Base-by-base conservation (phyloP, 2,888 invertebrate genomes). In the Drosophila buzzatii region DNA sequence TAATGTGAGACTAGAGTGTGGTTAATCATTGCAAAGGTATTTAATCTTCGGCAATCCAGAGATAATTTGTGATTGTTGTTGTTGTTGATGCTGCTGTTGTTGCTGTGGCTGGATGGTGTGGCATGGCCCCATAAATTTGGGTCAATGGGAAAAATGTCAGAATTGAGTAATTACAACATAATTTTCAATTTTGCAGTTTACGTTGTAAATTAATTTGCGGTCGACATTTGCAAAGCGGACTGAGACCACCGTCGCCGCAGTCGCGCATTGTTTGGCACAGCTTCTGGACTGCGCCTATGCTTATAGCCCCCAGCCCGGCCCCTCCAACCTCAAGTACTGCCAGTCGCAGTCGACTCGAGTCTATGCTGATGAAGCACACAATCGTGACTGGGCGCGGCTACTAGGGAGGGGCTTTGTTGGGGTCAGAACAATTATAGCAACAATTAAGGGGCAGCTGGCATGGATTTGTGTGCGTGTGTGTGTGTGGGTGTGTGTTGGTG, bases 121-220 rank as follows among this genome's bases (percentile, higher is more conserved):
- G 71, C 68, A 45, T 73, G 72, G 87, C 76, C 82, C 84, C 85
- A 86, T 86, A 89, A 89, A 86, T 89, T 85, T 86, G 84, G 86
- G 89, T 89, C 89, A 89, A 89, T 86, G 89, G 86, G 82, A 85
- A 87, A 86, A 86, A 86, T 73, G 89, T 89, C 86, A 89, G 89
- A 89, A 86, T 86, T 89, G 86, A 86, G 89, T 89, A 86, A 89
- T 86, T 89, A 86, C 86, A 86, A 86, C 86, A 86, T 89, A 89
- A 86, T 86, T 86, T 86, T 86, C 86, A 89, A 89, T 86, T 89
- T 85, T 89, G 82, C 89, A 86, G 87, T 86, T 86, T 86, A 87
- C 85, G 86, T 89, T 89, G 86, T 86, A 86, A 86, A 89, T 86
- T 86, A 86, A 86, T 86, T 86, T 86, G 86, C 85, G 86, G 89